Evolutionary conservation across 2,797 vertebrate genomes (phyloP).

Genomic region (Anolis apletophallus): DNA sequence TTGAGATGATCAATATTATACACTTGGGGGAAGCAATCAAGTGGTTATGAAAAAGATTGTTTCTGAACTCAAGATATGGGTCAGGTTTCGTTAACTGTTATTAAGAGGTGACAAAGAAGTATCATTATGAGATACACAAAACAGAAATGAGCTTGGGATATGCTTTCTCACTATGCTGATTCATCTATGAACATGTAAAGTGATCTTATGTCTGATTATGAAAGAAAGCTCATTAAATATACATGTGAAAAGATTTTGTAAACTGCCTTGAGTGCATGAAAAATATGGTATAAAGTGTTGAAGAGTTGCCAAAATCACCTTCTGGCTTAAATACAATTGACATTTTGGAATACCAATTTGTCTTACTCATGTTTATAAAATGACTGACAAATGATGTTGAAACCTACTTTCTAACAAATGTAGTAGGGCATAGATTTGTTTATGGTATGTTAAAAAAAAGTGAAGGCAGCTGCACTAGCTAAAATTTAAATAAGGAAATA

Average conservation of each 20-base stretch:
- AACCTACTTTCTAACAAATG: constrained; percentile 22
- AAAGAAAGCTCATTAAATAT: constrained; percentile 70
- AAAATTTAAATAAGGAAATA: background rate
- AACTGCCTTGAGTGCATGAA: constrained; percentile 45
- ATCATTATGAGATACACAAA: background rate
- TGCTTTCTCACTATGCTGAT: constrained; percentile 38
- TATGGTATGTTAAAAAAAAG: background rate
- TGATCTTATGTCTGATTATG: constrained; percentile 50
- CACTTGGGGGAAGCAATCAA: background rate
- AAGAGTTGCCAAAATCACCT: constrained; percentile 41
- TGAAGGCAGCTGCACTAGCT: background rate
- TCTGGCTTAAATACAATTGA: constrained; percentile 43
- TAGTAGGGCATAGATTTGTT: constrained; percentile 34
- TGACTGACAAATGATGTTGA: constrained; percentile 44
- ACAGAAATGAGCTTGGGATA: constrained; percentile 26
- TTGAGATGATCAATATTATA: constrained; percentile 32
- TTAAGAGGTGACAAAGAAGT: background rate
- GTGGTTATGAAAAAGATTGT: constrained; percentile 39
- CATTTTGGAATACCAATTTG: constrained; percentile 40
- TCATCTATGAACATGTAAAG: constrained; percentile 34
- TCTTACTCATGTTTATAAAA: constrained; percentile 46
- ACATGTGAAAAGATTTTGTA: constrained; percentile 51
- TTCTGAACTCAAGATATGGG: constrained; percentile 42
- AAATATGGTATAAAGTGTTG: constrained; percentile 28
- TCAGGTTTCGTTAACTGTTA: constrained; percentile 32